phyloP scores from a whole-genome alignment of 35 echinoderm and acorn worm species.

The Lytechinus variegatus region DNA sequence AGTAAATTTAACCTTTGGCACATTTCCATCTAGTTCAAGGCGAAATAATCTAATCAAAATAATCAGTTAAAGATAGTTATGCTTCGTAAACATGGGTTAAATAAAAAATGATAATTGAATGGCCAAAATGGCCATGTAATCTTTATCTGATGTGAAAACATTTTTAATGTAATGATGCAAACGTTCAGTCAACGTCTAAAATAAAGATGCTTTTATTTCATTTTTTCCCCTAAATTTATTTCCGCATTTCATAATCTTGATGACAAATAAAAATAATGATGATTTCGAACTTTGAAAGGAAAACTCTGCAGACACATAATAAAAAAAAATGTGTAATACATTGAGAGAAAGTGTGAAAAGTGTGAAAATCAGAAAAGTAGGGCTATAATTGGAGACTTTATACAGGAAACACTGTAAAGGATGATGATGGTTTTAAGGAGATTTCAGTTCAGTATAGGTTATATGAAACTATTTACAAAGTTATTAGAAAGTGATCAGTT shows the following conservation, averaged over 20 bases:
- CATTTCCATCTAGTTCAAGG: neutral
- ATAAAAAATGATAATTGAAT: too few relatives aligned
- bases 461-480: conserved; percentile 32
- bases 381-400: neutral
- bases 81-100: too few relatives aligned
- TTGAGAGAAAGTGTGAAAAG: neutral
- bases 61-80: too few relatives aligned
- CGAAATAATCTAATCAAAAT: neutral
- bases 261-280: too few relatives aligned
- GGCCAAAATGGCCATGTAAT: too few relatives aligned
- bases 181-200: neutral
- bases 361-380: neutral
- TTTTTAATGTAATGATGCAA: neutral
- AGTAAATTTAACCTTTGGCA: neutral
- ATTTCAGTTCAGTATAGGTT: neutral
- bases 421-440: neutral
- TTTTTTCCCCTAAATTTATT: too few relatives aligned
- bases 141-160: too few relatives aligned
- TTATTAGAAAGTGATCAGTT: conserved; percentile 32
- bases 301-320: neutral
- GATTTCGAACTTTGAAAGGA: neutral
- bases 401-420: neutral
- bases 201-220: too few relatives aligned
- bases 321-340: neutral
- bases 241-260: too few relatives aligned